phyloP scores from a whole-genome alignment of 2,888 invertebrate species.

The Rotaria socialis region DNA sequence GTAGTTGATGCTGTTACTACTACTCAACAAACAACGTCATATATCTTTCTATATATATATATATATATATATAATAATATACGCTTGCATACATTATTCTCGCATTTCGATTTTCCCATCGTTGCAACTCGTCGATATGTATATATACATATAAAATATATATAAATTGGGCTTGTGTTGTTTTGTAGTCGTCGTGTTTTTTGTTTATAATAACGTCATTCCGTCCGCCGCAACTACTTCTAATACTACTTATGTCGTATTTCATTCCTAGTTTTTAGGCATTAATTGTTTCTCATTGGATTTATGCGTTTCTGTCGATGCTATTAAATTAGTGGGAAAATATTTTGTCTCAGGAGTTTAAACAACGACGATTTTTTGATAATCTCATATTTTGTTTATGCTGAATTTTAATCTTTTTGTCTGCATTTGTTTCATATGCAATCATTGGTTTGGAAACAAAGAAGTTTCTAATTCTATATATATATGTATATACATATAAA shows the following conservation, averaged over 20 bases:
- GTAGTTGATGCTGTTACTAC: slow-evolving; percentile 22
- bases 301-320: slow-evolving; percentile 4
- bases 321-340: slow-evolving; percentile 4
- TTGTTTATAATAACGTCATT: slow-evolving; percentile 21
- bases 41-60: slow-evolving; percentile 28
- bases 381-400: background rate
- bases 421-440: background rate
- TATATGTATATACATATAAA: background rate
- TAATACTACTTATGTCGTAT: background rate
- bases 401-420: background rate
- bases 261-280: background rate
- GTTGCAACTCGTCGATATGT: slow-evolving; percentile 10
- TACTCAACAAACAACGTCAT: slow-evolving; percentile 29
- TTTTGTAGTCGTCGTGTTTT: slow-evolving; percentile 19
- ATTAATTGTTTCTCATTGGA: background rate
- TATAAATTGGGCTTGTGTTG: slow-evolving; percentile 13
- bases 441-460: background rate
- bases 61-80: slow-evolving; percentile 14
- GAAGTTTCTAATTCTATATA: background rate
- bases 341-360: background rate
- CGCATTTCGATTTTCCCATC: slow-evolving; percentile 29
- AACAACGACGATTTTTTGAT: slow-evolving; percentile 7
- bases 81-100: slow-evolving; percentile 29
- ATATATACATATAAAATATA: background rate
- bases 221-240: slow-evolving; percentile 1